Evolutionary conservation across 1,140 invertebrate genomes (phyloP).

Genomic region (Argopecten irradians): DNA sequence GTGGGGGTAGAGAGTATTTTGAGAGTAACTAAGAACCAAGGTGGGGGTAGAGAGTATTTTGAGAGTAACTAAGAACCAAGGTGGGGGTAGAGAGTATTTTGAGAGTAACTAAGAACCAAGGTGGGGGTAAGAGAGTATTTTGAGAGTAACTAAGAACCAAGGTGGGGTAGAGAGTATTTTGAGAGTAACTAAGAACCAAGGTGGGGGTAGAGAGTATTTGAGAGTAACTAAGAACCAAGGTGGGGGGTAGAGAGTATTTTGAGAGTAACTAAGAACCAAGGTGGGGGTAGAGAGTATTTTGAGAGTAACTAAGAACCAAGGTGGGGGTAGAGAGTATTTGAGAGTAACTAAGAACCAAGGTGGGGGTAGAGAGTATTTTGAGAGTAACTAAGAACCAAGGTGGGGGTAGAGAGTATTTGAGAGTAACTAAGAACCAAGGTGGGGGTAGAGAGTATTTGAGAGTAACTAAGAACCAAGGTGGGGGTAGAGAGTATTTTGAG

Average conservation of each 20-base stretch:
- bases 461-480: background rate
- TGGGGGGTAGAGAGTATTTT: no score
- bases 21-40: background rate
- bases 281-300: background rate
- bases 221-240: no score
- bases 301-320: background rate
- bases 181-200: background rate
- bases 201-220: background rate
- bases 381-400: background rate
- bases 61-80: background rate
- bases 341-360: background rate
- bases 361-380: background rate
- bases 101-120: background rate
- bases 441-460: no score
- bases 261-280: no score
- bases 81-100: background rate
- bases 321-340: background rate
- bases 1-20: background rate
- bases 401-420: background rate
- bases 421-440: background rate
- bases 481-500: background rate
- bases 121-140: background rate
- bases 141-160: background rate
- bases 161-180: no score
- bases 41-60: background rate